These are phyloP conservation scores for Spodoptera litura DNA, from an alignment of 1,140 invertebrate species.

Conservation along the genomic window DNA sequence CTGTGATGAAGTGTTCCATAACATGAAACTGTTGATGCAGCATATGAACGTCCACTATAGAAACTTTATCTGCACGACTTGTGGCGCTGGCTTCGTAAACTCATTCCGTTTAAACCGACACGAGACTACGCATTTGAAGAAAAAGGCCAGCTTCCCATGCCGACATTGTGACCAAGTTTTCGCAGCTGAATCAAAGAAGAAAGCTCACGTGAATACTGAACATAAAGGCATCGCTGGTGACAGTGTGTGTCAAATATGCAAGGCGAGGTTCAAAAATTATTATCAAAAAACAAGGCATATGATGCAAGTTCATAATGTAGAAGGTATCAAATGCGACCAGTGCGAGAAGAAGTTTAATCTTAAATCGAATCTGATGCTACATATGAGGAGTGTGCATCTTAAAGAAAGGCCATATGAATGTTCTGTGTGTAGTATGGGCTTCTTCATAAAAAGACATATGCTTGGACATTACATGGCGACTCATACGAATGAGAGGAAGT, in stretches of 20 bases:
- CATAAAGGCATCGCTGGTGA: slow-evolving; percentile 81
- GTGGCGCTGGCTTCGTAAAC: slow-evolving; percentile 79
- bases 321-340: slow-evolving; percentile 76
- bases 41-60: slow-evolving; percentile 81
- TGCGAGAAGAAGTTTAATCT: slow-evolving; percentile 79
- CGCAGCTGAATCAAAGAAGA: slow-evolving; percentile 77
- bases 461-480: slow-evolving; percentile 77
- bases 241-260: slow-evolving; percentile 80
- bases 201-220: slow-evolving; percentile 76
- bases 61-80: slow-evolving; percentile 79
- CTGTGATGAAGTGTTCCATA: slow-evolving; percentile 74
- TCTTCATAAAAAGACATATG: slow-evolving; percentile 81
- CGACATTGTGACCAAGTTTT: slow-evolving; percentile 74
- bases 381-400: slow-evolving; percentile 78
- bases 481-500: slow-evolving; percentile 80
- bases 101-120: slow-evolving; percentile 76
- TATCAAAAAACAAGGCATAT: slow-evolving; percentile 82
- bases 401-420: slow-evolving; percentile 80
- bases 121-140: slow-evolving; percentile 76
- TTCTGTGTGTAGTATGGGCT: slow-evolving; percentile 77
- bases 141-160: slow-evolving; percentile 74
- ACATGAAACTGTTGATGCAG: slow-evolving; percentile 80
- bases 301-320: slow-evolving; percentile 77
- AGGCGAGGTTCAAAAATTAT: slow-evolving; percentile 79
- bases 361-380: slow-evolving; percentile 77